A percentile compares a stretch with the other conserved stretches of the same genome.
Evolutionary conservation across 2,888 invertebrate genomes (phyloP).

Genomic region (Nymphalis c-album): DNA sequence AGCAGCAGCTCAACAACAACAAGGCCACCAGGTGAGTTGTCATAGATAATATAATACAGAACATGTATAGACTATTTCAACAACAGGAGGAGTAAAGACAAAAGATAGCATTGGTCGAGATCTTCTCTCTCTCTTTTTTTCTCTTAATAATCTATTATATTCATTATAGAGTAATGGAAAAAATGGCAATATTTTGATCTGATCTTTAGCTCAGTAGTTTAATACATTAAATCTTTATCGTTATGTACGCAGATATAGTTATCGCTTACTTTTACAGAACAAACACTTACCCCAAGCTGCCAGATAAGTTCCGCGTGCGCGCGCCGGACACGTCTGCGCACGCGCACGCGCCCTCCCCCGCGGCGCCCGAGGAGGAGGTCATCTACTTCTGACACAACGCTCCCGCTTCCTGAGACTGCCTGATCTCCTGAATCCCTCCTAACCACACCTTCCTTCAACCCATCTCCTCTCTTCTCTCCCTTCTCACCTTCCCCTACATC

Average conservation of each 20-base stretch:
- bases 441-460: not conserved
- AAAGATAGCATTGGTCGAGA: too few species aligned
- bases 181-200: too few species aligned
- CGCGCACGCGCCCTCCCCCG: slow-evolving; percentile 63
- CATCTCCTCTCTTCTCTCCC: not conserved
- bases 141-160: too few species aligned
- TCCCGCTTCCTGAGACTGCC: slow-evolving; percentile 70
- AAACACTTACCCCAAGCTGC: slow-evolving; percentile 87
- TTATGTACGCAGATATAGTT: too few species aligned
- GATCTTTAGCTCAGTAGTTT: too few species aligned
- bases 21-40: slow-evolving; percentile 70
- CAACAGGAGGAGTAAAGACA: too few species aligned
- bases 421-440: slow-evolving; percentile 56
- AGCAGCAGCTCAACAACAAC: slow-evolving; percentile 67
- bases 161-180: too few species aligned
- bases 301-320: slow-evolving; percentile 85
- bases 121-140: too few species aligned
- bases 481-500: not conserved
- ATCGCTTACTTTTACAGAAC: slow-evolving; percentile 66
- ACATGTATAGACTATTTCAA: too few species aligned
- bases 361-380: slow-evolving; percentile 78
- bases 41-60: not conserved
- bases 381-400: slow-evolving; percentile 83
- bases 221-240: too few species aligned
- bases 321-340: slow-evolving; percentile 70